phyloP scores from a whole-genome alignment of 2,888 invertebrate species.

The Philhelius pedissequus region DNA sequence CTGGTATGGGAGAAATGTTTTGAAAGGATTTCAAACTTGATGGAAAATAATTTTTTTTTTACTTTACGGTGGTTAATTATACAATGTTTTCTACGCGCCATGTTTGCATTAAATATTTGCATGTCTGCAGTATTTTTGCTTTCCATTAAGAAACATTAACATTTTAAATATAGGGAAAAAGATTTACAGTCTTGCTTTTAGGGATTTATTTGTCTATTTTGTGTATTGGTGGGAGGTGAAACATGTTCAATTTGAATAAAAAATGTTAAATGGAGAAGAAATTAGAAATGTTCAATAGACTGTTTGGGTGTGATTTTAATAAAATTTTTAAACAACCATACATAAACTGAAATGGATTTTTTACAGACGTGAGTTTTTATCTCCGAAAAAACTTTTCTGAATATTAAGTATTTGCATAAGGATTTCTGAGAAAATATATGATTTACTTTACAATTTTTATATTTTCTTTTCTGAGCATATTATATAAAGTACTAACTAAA shows the following conservation, averaged over 20 bases:
- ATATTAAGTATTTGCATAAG: no score
- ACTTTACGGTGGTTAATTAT: conserved; percentile 53
- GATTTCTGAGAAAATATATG: no score
- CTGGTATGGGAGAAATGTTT: conserved; percentile 6
- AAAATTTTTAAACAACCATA: no score
- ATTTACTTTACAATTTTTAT: no score
- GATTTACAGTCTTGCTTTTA: neutral
- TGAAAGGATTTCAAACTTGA: conserved; percentile 40
- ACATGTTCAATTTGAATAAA: neutral
- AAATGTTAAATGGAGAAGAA: neutral
- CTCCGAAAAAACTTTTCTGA: no score
- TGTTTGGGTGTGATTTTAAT: no score
- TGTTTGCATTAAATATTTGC: conserved; percentile 65
- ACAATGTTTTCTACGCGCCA: conserved; percentile 41
- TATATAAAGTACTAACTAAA: no score
- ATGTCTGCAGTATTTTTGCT: conserved; percentile 59
- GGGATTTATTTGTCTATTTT: neutral
- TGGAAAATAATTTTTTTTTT: conserved; percentile 41
- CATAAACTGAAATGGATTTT: no score
- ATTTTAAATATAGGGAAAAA: neutral
- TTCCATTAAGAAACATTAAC: conserved; percentile 44
- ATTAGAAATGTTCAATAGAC: neutral
- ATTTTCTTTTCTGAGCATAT: no score
- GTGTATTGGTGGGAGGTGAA: neutral
- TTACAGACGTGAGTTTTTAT: no score